Evolutionary conservation across 2,797 vertebrate genomes (phyloP).

Genomic region (Aotus griseimembra): DNA sequence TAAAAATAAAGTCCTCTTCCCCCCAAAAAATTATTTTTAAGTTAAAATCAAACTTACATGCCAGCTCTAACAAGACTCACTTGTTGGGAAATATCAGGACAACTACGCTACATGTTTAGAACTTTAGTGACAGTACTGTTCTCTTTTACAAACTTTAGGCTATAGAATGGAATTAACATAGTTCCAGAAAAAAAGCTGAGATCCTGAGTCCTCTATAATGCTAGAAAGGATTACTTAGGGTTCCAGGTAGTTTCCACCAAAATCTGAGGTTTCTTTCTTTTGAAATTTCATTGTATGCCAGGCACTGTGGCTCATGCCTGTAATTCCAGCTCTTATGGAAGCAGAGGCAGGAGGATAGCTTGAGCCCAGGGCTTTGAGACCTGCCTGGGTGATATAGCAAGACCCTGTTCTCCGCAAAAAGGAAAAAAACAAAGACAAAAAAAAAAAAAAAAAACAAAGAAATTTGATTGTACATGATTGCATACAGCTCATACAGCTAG

Average conservation of each 20-base stretch:
- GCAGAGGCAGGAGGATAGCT: too few relatives aligned
- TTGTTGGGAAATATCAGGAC: neutral
- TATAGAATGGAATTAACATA: neutral
- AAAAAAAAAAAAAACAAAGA: neutral
- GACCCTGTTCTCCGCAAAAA: too few relatives aligned
- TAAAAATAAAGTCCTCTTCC: neutral
- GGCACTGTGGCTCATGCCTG: too few relatives aligned
- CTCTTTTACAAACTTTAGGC: neutral
- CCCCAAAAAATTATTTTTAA: neutral
- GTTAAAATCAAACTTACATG: neutral
- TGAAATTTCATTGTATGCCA: neutral
- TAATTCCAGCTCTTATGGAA: too few relatives aligned
- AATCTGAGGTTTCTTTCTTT: neutral
- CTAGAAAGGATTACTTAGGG: neutral
- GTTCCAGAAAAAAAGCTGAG: neutral
- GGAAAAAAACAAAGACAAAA: too few relatives aligned
- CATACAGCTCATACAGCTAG: neutral
- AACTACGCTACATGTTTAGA: neutral
- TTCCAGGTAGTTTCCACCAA: neutral
- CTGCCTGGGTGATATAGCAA: too few relatives aligned
- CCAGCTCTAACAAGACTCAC: neutral
- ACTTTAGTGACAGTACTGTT: neutral
- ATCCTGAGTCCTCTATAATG: neutral
- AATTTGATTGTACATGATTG: neutral
- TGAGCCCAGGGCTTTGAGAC: too few relatives aligned